These are phyloP conservation scores for Ceratotherium simum DNA, from an alignment of 2,113 vertebrate species.

Conservation along the genomic window DNA sequence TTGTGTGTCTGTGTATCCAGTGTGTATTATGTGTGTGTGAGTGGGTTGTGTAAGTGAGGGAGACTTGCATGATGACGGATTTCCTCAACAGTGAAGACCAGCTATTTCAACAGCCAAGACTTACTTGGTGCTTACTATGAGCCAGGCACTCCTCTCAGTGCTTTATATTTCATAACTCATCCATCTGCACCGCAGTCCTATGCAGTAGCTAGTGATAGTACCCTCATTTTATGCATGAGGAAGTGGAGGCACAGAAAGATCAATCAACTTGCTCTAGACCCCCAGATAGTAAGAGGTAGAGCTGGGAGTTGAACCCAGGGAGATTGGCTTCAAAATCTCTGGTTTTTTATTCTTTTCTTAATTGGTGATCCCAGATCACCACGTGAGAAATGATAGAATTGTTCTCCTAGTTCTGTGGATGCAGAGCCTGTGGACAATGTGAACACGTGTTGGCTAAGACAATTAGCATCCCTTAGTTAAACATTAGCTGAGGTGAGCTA, in stretches of 20 bases:
- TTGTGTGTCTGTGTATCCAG: background rate
- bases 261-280: background rate
- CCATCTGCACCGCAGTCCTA: background rate
- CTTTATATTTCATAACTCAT: background rate
- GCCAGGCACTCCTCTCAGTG: too few relatives aligned
- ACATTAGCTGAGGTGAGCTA: background rate
- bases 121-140: background rate
- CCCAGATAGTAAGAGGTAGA: background rate
- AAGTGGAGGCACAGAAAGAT: background rate
- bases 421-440: background rate
- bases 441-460: background rate
- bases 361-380: background rate
- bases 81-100: background rate
- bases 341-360: background rate
- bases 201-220: background rate
- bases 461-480: background rate
- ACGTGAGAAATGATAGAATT: background rate
- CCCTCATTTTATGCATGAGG: background rate
- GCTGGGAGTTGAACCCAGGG: background rate
- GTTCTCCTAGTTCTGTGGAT: background rate
- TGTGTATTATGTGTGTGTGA: background rate
- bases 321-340: background rate
- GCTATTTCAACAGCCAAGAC: background rate
- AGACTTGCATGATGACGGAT: background rate
- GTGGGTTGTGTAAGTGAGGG: background rate